Evolutionary conservation across 2,797 vertebrate species (phyloP), one percentile per base, ranked within the genome.

Genomic region (Nyctibius grandis): DNA sequence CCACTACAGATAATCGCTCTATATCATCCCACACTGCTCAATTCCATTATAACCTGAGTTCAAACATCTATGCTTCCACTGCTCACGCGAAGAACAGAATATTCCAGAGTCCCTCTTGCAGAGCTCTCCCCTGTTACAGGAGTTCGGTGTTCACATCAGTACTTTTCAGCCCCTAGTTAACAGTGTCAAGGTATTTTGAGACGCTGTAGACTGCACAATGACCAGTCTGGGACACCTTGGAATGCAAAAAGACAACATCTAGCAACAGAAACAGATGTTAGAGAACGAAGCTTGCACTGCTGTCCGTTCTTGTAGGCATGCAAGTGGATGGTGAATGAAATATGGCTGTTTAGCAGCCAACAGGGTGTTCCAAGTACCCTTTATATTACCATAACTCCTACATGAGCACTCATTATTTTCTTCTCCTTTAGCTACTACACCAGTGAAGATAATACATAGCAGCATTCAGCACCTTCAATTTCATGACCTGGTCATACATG

Each of bases 11-110:
- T n/a, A 38, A 44, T 44, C 33, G 47, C 12, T 47, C n/a, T 11
- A 11, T 15, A 14, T 38, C 63, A 53, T 33, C 33, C 40, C 14
- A 12, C 64, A 33, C 21, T 21, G 11, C 13, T 60, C 29, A 59
- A 34, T 31, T 44, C 28, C 47, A 9, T 74, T 54, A 48, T 22
- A 69, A 63, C 2, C 6, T 0, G 1, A 26, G 6, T 11, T 54
- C 29, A 45, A 57, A 44, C 1, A 3, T 21, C 21, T 57, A 19
- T 11, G 11, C 8, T 63, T 7, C 22, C 33, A 14, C 5, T 22
- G 29, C 16, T 48, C 28, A 26, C 7, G 9, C 1, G 1, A 69
- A 85, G 7, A 45, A 8, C 6, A 45, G 19, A 29, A 64, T 12
- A n/a, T 29, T 48, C 18, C 47, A 50, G 40, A 53, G 44, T 2